These are phyloP conservation scores for Calameuta pallipes DNA, from an alignment of 2,888 invertebrate species.

Conservation along the genomic window DNA sequence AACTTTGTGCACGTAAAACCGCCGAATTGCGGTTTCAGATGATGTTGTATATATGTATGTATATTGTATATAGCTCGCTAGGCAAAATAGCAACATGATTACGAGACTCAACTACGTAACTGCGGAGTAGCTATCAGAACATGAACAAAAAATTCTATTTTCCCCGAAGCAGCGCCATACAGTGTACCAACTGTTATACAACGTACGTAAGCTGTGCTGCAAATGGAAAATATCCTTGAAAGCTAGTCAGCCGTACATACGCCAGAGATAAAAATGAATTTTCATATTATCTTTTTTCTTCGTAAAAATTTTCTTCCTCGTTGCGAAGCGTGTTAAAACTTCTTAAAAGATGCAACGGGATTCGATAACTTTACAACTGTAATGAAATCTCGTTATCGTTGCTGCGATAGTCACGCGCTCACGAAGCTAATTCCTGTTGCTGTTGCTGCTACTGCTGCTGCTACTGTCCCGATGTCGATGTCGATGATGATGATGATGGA, in stretches of 20 bases:
- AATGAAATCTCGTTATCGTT: background rate
- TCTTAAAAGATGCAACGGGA: background rate
- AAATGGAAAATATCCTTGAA: background rate
- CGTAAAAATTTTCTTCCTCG: background rate
- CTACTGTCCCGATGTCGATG: background rate
- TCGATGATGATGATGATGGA: background rate
- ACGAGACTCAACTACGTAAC: too few species aligned
- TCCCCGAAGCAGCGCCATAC: background rate
- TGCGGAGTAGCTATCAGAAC: background rate
- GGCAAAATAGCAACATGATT: too few species aligned
- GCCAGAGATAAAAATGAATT: background rate
- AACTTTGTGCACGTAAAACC: too few species aligned
- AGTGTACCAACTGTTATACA: background rate
- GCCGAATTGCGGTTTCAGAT: too few species aligned
- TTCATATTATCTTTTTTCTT: background rate
- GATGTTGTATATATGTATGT: too few species aligned
- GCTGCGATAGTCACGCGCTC: background rate
- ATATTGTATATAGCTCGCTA: too few species aligned
- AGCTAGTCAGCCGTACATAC: background rate
- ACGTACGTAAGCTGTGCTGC: background rate
- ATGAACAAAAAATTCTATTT: background rate
- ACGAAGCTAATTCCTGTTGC: background rate
- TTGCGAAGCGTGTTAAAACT: background rate
- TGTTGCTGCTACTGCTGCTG: background rate
- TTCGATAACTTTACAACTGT: background rate